Conservation (phyloP, 2,797 vertebrate species). For the Scomberomorus guttatus region DNA sequence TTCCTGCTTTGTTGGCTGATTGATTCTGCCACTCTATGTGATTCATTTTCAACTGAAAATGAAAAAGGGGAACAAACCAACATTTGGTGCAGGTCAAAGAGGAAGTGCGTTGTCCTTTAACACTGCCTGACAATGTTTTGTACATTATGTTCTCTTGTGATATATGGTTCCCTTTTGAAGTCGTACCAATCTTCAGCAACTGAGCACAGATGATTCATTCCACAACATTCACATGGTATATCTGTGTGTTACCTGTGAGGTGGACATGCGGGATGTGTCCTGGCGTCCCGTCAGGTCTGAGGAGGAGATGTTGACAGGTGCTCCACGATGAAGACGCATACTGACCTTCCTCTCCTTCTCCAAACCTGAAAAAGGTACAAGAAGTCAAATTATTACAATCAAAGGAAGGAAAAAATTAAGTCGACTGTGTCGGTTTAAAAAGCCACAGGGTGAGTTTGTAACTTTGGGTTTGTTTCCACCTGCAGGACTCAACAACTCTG, state of each 20-base stretch:
- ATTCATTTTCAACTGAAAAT: background rate
- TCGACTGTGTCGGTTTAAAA: background rate
- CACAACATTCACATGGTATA: background rate
- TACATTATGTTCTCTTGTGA: background rate
- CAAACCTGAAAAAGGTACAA: constrained; percentile 77
- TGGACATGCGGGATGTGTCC: constrained; percentile 95
- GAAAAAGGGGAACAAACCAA: constrained; percentile 13
- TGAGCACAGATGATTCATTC: background rate
- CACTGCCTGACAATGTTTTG: background rate
- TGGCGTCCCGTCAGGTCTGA: constrained; percentile 95
- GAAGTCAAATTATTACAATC: too few species aligned
- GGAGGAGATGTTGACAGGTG: constrained; percentile 95
- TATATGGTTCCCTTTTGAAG: background rate
- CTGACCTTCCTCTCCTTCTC: constrained; percentile 98
- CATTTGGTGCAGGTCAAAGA: background rate
- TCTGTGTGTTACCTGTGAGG: constrained; percentile 90
- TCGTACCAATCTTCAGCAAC: background rate
- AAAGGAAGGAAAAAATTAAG: background rate
- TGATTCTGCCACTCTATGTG: background rate
- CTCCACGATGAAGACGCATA: constrained; percentile 96
- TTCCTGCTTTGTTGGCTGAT: background rate
- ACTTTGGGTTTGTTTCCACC: too few species aligned
- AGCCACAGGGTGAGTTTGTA: background rate
- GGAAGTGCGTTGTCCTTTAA: constrained; percentile 12
- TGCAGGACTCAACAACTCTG: too few species aligned